A percentile compares a stretch with the other conserved stretches of the same genome.
These are phyloP conservation scores for Dipodomys spectabilis DNA, from an alignment of 2,113 vertebrate species.

Conservation along the genomic window DNA sequence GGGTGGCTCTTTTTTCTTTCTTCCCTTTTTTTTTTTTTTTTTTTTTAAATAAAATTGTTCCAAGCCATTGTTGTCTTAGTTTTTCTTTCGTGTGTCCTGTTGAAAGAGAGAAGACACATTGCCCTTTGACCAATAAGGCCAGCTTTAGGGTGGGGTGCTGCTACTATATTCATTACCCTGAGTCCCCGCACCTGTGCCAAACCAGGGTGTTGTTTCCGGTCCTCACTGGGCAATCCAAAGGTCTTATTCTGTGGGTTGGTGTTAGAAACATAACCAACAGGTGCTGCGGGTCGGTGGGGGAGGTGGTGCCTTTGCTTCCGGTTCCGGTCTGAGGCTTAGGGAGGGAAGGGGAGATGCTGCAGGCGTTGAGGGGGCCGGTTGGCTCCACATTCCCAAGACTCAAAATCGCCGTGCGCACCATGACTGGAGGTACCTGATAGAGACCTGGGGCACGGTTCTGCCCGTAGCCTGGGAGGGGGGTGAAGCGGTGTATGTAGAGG, in stretches of 20 bases:
- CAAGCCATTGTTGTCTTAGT: constrained; percentile 29
- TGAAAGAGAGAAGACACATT: neutral
- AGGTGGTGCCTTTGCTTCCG: constrained; percentile 49
- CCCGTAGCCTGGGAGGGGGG: neutral
- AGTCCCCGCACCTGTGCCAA: neutral
- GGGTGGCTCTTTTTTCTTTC: neutral
- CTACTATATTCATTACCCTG: neutral
- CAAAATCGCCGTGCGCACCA: neutral
- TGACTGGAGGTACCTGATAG: constrained; percentile 45
- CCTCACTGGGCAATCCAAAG: fast-evolving
- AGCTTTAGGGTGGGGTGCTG: neutral
- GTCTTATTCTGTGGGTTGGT: fast-evolving
- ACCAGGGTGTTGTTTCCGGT: neutral
- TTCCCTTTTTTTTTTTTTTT: neutral
- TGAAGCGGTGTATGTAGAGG: neutral
- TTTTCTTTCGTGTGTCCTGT: constrained; percentile 24
- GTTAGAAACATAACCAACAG: neutral
- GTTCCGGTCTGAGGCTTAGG: constrained; percentile 18
- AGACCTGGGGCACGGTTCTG: neutral
- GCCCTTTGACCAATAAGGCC: neutral
- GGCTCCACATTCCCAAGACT: neutral
- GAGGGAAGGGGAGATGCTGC: neutral
- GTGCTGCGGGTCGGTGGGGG: neutral
- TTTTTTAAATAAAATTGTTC: constrained; percentile 71
- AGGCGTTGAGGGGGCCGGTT: fast-evolving